Conservation (phyloP, 2,888 invertebrate species). For the Chrysina gloriosa region DNA sequence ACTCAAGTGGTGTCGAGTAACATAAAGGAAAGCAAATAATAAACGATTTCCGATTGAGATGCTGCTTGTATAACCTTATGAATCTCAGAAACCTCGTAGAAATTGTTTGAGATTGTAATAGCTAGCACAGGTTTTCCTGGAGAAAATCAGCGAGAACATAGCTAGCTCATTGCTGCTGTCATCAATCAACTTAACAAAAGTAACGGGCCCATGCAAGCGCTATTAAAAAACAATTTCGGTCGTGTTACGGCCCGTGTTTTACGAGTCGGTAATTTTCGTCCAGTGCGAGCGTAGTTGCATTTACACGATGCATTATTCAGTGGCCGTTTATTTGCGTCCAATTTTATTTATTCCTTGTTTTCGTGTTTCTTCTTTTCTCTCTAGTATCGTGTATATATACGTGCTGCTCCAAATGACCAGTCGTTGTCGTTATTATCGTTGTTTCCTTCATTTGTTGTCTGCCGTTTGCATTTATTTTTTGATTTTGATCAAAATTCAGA, state of each 20-base stretch:
- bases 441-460: conserved; percentile 24
- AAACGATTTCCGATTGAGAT: too few relatives aligned
- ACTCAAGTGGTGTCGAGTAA: too few relatives aligned
- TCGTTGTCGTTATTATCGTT: conserved; percentile 31
- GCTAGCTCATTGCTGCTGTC: conserved; percentile 41
- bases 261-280: conserved; percentile 47
- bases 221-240: conserved; percentile 49
- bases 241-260: conserved; percentile 44
- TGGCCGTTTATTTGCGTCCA: conserved; percentile 40
- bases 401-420: conserved; percentile 28
- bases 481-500: conserved; percentile 25
- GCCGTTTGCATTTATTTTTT: conserved; percentile 2
- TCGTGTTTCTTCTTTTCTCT: conserved; percentile 34
- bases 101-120: too few relatives aligned
- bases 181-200: conserved; percentile 43
- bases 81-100: too few relatives aligned
- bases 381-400: background rate
- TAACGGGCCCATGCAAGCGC: conserved; percentile 5
- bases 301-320: conserved; percentile 51
- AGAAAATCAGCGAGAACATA: conserved; percentile 51
- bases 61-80: too few relatives aligned
- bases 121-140: background rate
- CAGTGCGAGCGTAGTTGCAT: conserved; percentile 49
- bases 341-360: conserved; percentile 32
- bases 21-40: too few relatives aligned